phyloP scores from a whole-genome alignment of 37 sponge, comb jelly and placozoan species.

The Bolinopsis microptera region DNA sequence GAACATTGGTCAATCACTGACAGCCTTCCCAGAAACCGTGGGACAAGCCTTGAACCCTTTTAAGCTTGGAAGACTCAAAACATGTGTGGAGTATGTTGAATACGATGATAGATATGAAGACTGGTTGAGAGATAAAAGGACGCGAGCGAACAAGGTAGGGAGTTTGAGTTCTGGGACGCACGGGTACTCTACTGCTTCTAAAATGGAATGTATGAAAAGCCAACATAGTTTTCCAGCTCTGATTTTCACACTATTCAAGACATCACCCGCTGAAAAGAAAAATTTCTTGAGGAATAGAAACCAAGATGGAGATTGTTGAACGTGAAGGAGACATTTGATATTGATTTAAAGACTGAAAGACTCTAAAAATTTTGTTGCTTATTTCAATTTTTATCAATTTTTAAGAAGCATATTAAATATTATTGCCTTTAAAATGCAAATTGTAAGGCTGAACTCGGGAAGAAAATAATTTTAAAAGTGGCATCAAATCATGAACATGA shows the following conservation, averaged over 20 bases:
- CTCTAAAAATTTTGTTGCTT: too few relatives aligned
- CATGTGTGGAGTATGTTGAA: constrained; percentile 61
- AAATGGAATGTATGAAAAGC: not conserved
- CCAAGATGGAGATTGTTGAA: not conserved
- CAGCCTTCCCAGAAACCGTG: not conserved
- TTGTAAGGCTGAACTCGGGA: too few relatives aligned
- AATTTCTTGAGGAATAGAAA: constrained; percentile 16
- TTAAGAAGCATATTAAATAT: too few relatives aligned
- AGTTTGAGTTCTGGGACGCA: not conserved
- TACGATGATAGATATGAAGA: constrained; percentile 34
- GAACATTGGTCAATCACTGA: not conserved
- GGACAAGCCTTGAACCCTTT: constrained; percentile 39
- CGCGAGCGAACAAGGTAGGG: not conserved
- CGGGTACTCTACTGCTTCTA: too few relatives aligned
- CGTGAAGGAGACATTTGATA: too few relatives aligned
- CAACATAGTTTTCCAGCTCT: not conserved
- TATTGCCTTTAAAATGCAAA: too few relatives aligned
- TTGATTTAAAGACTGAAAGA: too few relatives aligned
- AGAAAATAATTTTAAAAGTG: too few relatives aligned
- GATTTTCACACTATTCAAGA: constrained; percentile 18
- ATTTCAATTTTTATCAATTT: too few relatives aligned
- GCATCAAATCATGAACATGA: too few relatives aligned
- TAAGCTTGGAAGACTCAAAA: not conserved
- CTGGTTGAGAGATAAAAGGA: not conserved
- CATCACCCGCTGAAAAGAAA: not conserved